Evolutionary conservation across 2,113 vertebrate species (phyloP), one percentile per base, ranked within the genome.

Genomic region (Dolichotis patagonum): DNA sequence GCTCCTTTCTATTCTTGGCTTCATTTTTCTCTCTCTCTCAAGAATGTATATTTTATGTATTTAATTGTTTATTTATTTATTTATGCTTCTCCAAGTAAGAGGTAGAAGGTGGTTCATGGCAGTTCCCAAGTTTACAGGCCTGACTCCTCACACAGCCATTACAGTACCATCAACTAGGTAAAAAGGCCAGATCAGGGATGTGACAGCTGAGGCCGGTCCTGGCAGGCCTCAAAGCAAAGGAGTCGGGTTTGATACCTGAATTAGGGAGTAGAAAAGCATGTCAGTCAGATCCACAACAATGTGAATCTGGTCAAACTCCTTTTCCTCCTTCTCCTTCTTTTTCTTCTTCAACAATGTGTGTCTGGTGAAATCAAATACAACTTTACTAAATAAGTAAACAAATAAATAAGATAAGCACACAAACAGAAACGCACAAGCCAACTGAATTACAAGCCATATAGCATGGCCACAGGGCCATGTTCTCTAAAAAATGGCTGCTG

Each of bases 111-210:
- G 56, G 10, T 35, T 13, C 1, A 3, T 14, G 14, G 13, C 1
- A 32, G 7, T 69, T 85, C 32, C 17, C 30, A 77, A 54, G 1
- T 58, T 71, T 54, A n/a, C 8, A 52, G 10, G 8, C n/a, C 32
- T 28, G 2, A 7, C 0, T 22, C 1, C 13, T 71, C 9, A 4
- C 5, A 8, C 22, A 49, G 6, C 16, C 28, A 52, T 10, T 28
- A n/a, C 69, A 19, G 30, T 73, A 7, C 20, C 30, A 83, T 85
- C 2, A 69, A 43, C 8, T 85, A 9, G 63, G 4, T 22, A 26
- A 3, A 26, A 32, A 92, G 28, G 69, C 0, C 2, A 49, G 14
- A 65, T 46, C 2, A 71, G 41, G 11, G 5, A 46, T 46, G 46
- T 1, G 0, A 1, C 2, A 58, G 9, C 10, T 81, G 13, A 54